These are phyloP conservation scores for Gnathonemus echidnorhynchus DNA, from an alignment of 2,113 vertebrate genomes.

Conservation along the genomic window DNA sequence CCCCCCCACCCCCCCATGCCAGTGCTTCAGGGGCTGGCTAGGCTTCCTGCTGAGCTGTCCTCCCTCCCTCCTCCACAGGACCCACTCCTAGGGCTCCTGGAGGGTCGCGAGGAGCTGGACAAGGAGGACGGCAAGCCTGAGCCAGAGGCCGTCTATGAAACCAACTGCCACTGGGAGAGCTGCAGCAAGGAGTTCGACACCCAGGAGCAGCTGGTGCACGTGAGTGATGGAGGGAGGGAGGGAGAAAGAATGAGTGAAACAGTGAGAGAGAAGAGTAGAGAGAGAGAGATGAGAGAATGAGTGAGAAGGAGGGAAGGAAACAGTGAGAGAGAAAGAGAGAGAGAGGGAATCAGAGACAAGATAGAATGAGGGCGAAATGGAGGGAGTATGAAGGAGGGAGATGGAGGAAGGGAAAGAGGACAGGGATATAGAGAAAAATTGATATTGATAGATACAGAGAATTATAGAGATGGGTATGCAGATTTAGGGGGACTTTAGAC, in stretches of 20 bases:
- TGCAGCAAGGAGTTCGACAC: conserved; percentile 94
- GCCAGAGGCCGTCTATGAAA: conserved; percentile 83
- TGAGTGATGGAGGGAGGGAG: conserved; percentile 49
- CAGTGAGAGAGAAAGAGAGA: background rate
- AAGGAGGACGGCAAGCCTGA: conserved; percentile 89
- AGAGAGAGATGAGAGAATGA: background rate
- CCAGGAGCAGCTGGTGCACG: conserved; percentile 92
- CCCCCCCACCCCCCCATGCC: background rate
- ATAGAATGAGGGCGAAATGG: background rate
- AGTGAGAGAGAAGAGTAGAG: background rate
- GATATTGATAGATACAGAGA: background rate
- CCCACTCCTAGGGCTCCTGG: conserved; percentile 78
- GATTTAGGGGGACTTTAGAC: too few relatives aligned
- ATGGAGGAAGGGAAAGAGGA: background rate
- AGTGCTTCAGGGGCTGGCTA: background rate
- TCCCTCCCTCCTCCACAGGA: conserved; percentile 62
- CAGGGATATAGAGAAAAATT: background rate
- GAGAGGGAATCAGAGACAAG: background rate
- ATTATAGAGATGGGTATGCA: too few relatives aligned
- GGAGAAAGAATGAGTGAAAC: background rate
- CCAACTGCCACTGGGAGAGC: conserved; percentile 91
- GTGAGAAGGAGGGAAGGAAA: too few relatives aligned
- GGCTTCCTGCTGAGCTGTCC: background rate
- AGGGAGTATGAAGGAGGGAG: background rate
- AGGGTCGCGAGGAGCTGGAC: conserved; percentile 83